Base-by-base conservation (phyloP, 1,140 invertebrate genomes). In the Platorchestia sp. region DNA sequence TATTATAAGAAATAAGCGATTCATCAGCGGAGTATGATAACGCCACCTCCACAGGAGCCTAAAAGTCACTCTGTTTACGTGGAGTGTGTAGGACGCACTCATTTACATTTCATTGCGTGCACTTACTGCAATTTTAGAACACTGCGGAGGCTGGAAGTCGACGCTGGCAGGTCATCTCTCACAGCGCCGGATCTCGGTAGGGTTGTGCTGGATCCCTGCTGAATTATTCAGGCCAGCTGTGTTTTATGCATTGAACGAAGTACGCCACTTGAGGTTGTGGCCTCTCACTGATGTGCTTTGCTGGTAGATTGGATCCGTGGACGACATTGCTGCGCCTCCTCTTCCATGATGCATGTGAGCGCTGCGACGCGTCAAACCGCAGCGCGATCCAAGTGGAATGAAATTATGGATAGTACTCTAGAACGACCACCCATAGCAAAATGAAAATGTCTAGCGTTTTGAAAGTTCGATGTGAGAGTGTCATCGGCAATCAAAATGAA, bases 241-340 rank as follows among this genome's bases (percentile, higher is more conserved):
- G 36, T 75, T 75, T 75, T 75, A 75, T 75, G 59, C 59, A 75
- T 75, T 75, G 59, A 75, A 75, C 59, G 59, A 75, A 75, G 59
- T 75, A 36, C 59, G 14, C 59, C 59, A 75, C 59, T 75, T 75
- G 59, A 75, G 59, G 59, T 75, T 75, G 59, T 75, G 59, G 59
- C 27, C 59, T 36, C 19, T 36, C 7, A 75, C 59, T 75, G 59
- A 75, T 75, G 59, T 27, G 59, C 27, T 75, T 75, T 75, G 59
- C 14, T 75, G 59, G 59, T 75, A 27, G 59, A 22, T 75, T 75
- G 59, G 10, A 75, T 75, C 27, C 59, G 14, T 75, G 59, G 1
- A 75, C 36, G 59, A 75, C 59, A 75, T 75, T 75, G 1, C 59
- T 75, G 59, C 59, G 59, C 59, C 36, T 75, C 27, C 59, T 75